Percentiles rank a stretch among this genome's conserved stretches.
Evolutionary conservation across 1,140 invertebrate species (phyloP).

Genomic region (Proctacanthus coquilletti): DNA sequence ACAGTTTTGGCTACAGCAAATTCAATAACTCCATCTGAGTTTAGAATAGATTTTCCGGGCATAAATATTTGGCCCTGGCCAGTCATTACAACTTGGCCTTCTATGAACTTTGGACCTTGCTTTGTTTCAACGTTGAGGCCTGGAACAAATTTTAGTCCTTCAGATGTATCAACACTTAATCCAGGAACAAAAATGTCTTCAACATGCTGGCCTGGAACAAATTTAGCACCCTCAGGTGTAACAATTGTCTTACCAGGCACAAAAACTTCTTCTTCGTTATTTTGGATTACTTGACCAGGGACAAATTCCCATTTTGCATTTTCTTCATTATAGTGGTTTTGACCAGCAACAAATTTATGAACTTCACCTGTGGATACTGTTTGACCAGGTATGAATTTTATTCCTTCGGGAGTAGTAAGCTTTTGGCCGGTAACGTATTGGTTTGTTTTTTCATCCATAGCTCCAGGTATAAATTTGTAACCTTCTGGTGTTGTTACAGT

Average conservation of each 20-base stretch:
- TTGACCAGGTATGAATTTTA: constrained; percentile 45
- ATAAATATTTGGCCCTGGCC: constrained; percentile 40
- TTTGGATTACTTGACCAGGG: constrained; percentile 40
- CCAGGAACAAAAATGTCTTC: constrained; percentile 37
- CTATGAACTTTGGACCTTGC: constrained; percentile 45
- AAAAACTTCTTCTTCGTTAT: constrained; percentile 37
- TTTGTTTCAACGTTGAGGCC: constrained; percentile 47
- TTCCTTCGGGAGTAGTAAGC: constrained; percentile 39
- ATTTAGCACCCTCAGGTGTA: constrained; percentile 45
- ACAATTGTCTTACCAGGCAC: constrained; percentile 46
- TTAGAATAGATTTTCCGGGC: constrained; percentile 38
- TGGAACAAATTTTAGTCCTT: constrained; percentile 39
- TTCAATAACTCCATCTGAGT: constrained; percentile 34
- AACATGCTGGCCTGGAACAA: constrained; percentile 48
- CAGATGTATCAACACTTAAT: constrained; percentile 28
- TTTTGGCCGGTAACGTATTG: constrained; percentile 51
- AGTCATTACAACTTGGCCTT: constrained; percentile 46
- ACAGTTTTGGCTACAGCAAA: constrained; percentile 43
- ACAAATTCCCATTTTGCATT: constrained; percentile 43
- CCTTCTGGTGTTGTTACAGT: constrained; percentile 46
- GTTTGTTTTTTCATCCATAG: constrained; percentile 27
- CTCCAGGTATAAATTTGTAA: constrained; percentile 48
- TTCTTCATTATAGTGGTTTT: constrained; percentile 38
- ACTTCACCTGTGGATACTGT: constrained; percentile 37
- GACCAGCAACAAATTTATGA: constrained; percentile 48